Base-by-base conservation (phyloP, 2,113 vertebrate genomes). In the Psophia crepitans region DNA sequence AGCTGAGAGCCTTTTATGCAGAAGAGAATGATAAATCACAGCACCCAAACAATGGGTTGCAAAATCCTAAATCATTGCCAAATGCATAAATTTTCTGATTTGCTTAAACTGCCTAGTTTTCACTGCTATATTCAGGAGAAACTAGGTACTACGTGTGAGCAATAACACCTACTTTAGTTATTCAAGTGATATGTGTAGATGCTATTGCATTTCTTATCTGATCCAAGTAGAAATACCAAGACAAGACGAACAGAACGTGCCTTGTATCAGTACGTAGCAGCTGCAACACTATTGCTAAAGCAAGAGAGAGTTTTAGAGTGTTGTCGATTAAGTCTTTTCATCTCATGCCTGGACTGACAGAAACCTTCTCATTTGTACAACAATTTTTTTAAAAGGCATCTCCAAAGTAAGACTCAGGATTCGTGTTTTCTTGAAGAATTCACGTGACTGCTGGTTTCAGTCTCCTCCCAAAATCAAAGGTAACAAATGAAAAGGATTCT, bases 391-490 rank as follows among this genome's bases (percentile, higher is more conserved):
- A 53, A 89, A 93, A 75, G n/a, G 4, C 21, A 28, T 22, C 41
- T 91, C 64, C 2, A 0, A 87, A 82, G 76, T 48, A 80, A 68
- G 13, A 35, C 20, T 68, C 12, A 58, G 0, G 4, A 51, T 88
- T 95, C 43, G n/a, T 35, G 12, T 53, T 73, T 92, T 73, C 54
- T 69, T 41, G 39, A 83, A 73, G 83, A 85, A 92, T 83, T 54
- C 6, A 2, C 60, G 30, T 60, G 54, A 71, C 16, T 66, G 8
- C 41, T 78, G 32, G 13, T 69, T 94, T 80, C 37, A 53, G 27
- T 60, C 35, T 30, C 17, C 33, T 75, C 27, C 41, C 16, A 65
- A 75, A 94, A 89, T 65, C 66, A 69, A 80, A 27, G 35, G 69
- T 73, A 76, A 39, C 21, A 74, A 24, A 2, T 7, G 35, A 60